These are phyloP conservation scores for Emydocephalus ijimae DNA, from an alignment of 2,113 vertebrate species.

Conservation along the genomic window DNA sequence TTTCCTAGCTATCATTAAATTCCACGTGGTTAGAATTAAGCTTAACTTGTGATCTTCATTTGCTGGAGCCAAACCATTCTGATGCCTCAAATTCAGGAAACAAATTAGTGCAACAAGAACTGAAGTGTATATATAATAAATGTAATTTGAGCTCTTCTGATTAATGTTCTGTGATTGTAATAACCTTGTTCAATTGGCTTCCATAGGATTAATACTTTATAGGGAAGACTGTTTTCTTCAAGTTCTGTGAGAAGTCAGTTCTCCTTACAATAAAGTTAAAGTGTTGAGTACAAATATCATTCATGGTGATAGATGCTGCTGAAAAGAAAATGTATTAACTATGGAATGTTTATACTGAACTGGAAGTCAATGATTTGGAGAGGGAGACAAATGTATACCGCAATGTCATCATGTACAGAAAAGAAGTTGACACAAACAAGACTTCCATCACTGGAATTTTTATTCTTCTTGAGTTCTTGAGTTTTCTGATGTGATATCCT, in stretches of 20 bases:
- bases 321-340: background rate
- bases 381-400: background rate
- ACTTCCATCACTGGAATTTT: background rate
- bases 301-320: background rate
- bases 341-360: background rate
- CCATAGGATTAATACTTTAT: background rate
- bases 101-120: constrained; percentile 19
- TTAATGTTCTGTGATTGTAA: constrained; percentile 11
- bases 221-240: background rate
- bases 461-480: background rate
- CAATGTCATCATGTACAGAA: background rate
- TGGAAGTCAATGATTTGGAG: background rate
- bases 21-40: constrained; percentile 67
- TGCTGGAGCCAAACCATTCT: constrained; percentile 55
- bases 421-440: background rate
- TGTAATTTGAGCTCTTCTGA: background rate
- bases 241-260: background rate
- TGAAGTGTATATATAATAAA: constrained; percentile 34
- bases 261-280: background rate
- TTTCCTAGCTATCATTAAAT: constrained; percentile 62
- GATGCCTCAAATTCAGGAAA: constrained; percentile 49
- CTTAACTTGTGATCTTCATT: constrained; percentile 58
- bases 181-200: background rate
- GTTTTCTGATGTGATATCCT: no score
- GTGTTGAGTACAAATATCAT: background rate